These are phyloP conservation scores for Phylloscopus collybita DNA, from an alignment of 2,797 vertebrate species.

Conservation along the genomic window DNA sequence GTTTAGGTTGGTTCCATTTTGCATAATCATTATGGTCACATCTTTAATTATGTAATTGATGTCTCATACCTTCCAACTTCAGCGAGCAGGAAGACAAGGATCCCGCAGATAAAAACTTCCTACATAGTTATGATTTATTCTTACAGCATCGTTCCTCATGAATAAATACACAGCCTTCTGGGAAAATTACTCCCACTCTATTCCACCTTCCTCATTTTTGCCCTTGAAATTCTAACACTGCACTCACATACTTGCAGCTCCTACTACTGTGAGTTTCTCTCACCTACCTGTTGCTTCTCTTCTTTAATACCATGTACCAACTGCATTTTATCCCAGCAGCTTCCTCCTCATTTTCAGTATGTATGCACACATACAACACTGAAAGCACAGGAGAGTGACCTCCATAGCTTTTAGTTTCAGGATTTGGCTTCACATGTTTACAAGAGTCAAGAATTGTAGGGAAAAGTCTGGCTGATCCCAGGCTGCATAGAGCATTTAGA, in stretches of 20 bases:
- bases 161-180: constrained; percentile 45
- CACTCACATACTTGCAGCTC: background rate
- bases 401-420: background rate
- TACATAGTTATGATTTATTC: constrained; percentile 29
- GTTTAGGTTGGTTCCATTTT: background rate
- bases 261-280: background rate
- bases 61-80: background rate
- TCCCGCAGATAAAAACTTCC: constrained; percentile 25
- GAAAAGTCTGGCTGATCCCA: background rate
- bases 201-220: constrained; percentile 3
- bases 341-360: background rate
- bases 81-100: background rate
- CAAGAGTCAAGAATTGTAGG: background rate
- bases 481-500: background rate
- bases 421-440: background rate
- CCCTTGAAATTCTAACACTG: constrained; percentile 3
- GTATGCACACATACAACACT: background rate
- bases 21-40: background rate
- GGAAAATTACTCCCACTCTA: constrained; percentile 46
- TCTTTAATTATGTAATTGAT: constrained; percentile 13
- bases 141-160: background rate
- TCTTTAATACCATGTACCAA: background rate
- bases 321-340: background rate
- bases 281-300: background rate
- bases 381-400: background rate